Base-by-base conservation (phyloP, 2,113 vertebrate species). In the Mus pahari region DNA sequence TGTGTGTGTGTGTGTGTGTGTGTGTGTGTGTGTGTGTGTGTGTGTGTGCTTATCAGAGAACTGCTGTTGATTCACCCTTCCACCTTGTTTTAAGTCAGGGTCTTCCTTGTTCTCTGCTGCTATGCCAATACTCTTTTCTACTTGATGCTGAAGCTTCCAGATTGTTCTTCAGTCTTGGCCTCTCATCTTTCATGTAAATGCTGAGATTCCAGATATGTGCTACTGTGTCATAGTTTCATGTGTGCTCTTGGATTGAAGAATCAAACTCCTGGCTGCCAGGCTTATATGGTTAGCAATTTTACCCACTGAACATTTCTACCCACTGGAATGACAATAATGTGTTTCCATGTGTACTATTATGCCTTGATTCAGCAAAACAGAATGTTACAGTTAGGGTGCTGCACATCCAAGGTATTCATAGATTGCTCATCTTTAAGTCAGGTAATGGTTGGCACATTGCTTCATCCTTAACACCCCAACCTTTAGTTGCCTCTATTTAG, bases 401-500 rank as follows among this genome's bases (percentile, higher is more conserved):
- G 9, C 28, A 26, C 77, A n/a, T 71, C 58, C 53, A 62, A 95
- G 53, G 31, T 78, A 12, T 60, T 89, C 31, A 7, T 55, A 31
- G 7, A 22, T n/a, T 53, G n/a, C 24, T 26, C 28, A 77, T 9
- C 53, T 83, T 77, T 58, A 81, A 62, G 45, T 53, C 36, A 64
- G 3, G 71, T 45, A 88, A 89, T 79, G 20, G 42, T 83, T 87
- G 39, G 60, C 31, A 58, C 26, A 26, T 42, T 79, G 22, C 91
- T 84, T 88, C 17, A 45, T 64, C 36, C 19, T 53, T 92, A 45
- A 84, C 45, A 66, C 71, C 64, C 14, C 84, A 1, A 28, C 10
- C 10, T 92, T 96, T 91, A 92, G 73, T 58, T 79, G 22, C 75
- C 24, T 48, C 82, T 45, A 89, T 28, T 78, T 94, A 92, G 48